Base-by-base conservation (phyloP, 2,888 invertebrate species). In the Cepaea hortensis region DNA sequence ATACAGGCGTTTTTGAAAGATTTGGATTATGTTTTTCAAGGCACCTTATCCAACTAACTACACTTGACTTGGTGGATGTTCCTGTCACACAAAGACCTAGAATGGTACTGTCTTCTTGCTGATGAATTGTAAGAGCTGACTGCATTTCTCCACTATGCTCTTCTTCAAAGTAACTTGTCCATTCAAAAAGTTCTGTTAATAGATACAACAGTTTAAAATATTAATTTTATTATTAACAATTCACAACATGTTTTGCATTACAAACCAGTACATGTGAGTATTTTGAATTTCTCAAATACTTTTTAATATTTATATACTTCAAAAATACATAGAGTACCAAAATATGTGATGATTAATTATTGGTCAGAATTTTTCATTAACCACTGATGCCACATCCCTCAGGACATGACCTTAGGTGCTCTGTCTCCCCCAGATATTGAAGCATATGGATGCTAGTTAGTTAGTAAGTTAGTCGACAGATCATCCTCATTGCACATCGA, bases 61-160 rank as follows among this genome's bases (percentile, higher is more conserved):
- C 95, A 0, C 98, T 98, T 95, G 98, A 98, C 94, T 97, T 94
- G 7, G 93, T 92, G 23, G 97, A 97, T 15, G 97, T 97, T 83
- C 98, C 98, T 87, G 98, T 98, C 55, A 98, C 97, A 95, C 98
- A 98, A 83, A 98, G 95, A 13, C 97, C 97, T 90, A 97, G 96
- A 91, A 98, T 96, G 0, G 97, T 97, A 6, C 98, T 98, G 95
- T 99, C 98, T 85, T 97, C 96, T 95, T 99, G 98, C 94, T 98
- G 97, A 94, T 99, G 98, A 1, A 98, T 96, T 55, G 96, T 96
- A 15, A 96, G 96, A 87, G 95, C 94, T 3, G 95, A 94, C 20
- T 91, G 90, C 18, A 93, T 65, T 7, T 85, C 80, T 68, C 84
- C 87, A 20, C 89, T 89, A 9, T 90, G 65, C 82, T 93, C 93